Conservation (phyloP, 2,888 invertebrate species). For the Stenoptilia bipunctidactyla region DNA sequence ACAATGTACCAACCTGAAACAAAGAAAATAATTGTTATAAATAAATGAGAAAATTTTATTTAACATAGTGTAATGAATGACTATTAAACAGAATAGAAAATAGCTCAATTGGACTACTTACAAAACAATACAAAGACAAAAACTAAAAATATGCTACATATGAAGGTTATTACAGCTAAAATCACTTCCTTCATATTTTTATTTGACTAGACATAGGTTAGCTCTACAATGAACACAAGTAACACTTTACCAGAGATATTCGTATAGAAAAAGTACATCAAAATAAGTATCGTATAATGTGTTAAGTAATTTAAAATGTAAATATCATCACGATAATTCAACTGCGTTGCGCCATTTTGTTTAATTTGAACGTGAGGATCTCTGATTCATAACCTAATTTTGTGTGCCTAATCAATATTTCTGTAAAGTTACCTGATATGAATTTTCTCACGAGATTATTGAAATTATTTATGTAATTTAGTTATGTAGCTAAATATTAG, state of each 20-base stretch:
- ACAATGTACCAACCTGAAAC: conserved; percentile 91
- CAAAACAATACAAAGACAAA: conserved; percentile 65
- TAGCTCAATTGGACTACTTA: conserved; percentile 45
- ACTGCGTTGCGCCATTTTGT: not conserved
- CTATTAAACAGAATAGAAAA: too few relatives aligned
- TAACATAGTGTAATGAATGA: not conserved
- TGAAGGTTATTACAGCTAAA: conserved; percentile 60
- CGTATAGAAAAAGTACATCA: not conserved
- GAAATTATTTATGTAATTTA: too few relatives aligned
- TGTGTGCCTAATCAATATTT: too few relatives aligned
- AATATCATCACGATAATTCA: not conserved
- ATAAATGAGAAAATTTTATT: not conserved
- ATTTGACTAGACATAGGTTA: conserved; percentile 38
- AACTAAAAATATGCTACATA: conserved; percentile 65
- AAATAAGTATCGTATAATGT: not conserved
- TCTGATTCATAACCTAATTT: not conserved
- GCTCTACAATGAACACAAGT: conserved; percentile 37
- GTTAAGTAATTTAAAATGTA: not conserved
- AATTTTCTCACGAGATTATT: too few relatives aligned
- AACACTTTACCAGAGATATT: conserved; percentile 39
- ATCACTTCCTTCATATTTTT: conserved; percentile 66
- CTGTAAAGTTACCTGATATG: too few relatives aligned
- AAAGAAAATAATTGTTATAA: conserved; percentile 22
- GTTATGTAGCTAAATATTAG: too few relatives aligned
- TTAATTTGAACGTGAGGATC: conserved; percentile 2